Base-by-base conservation (phyloP, 2,797 vertebrate genomes). In the Phoeniculus purpureus region DNA sequence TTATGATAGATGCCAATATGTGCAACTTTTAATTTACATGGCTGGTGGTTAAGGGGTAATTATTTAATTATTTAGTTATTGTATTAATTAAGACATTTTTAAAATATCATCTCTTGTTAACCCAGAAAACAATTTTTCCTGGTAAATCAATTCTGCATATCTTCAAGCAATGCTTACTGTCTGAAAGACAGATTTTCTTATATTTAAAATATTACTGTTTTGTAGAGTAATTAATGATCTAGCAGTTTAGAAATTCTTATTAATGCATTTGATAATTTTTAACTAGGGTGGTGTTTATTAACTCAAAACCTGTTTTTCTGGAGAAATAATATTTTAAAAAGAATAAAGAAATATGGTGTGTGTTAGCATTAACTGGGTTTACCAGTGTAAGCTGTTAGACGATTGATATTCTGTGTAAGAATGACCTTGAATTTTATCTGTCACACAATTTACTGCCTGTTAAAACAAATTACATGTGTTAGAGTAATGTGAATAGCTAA, bases 301-400 rank as follows among this genome's bases (percentile, higher is more conserved):
- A 86, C 65, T 15, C 43, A 78, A 95, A 88, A 70, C 60, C 68
- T 88, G 43, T 29, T 71, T 94, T 95, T 81, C 79, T 80, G 66
- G 48, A 81, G n/a, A 65, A 82, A 80, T 10, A 92, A 31, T 60
- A 74, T 80, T 64, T 26, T 51, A 43, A 64, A 89, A 94, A 81
- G 32, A 61, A 93, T 86, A 85, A 74, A 87, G 47, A 94, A 60
- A 15, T 85, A 85, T 75, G 19, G 60, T 79, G 67, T 85, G 31
- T 65, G 25, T 87, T 94, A 93, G 25, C 62, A 75, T 94, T 96
- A 95, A 92, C 95, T 92, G 94, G 61, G 50, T 96, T 96, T 95
- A 87, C 55, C 34, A 50, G 21, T 20, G 37, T 68, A 95, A 94
- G 54, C 15, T 84, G 66, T 68, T 95, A 92, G 40, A 93, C 95